Percentiles rank a stretch among this genome's conserved stretches.
Evolutionary conservation across 2,888 invertebrate species (phyloP).

Genomic region (Megastigmus dorsalis): DNA sequence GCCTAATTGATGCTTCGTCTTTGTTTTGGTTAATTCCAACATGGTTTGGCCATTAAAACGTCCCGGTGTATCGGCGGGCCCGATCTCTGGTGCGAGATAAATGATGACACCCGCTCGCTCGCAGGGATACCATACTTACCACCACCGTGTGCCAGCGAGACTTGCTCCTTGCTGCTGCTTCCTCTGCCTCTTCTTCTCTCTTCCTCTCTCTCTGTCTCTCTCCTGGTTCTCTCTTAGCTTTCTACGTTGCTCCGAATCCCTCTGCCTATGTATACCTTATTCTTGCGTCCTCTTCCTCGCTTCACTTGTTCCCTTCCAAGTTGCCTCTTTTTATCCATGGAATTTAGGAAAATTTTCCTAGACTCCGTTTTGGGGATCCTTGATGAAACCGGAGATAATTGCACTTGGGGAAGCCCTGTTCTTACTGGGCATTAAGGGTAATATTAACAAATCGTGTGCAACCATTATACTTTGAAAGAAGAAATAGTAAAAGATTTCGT

Average conservation of each 20-base stretch:
- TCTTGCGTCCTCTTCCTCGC: not conserved
- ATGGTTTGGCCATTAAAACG: conserved; percentile 84
- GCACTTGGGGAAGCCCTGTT: no score
- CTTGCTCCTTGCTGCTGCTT: not conserved
- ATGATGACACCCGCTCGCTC: conserved; percentile 74
- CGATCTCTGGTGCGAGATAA: conserved; percentile 78
- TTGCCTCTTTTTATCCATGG: no score
- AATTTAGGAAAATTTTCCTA: no score
- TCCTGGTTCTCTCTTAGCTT: not conserved
- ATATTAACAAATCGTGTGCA: no score
- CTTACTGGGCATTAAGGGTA: no score
- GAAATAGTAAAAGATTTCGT: no score
- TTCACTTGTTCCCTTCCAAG: no score
- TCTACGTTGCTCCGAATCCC: conserved; percentile 17
- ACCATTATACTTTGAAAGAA: no score
- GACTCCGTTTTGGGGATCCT: no score
- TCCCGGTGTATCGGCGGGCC: conserved; percentile 78
- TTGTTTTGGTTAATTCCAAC: conserved; percentile 83
- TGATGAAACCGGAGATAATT: no score
- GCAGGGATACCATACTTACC: conserved; percentile 73
- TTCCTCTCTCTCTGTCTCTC: not conserved
- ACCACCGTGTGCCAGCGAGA: conserved; percentile 56
- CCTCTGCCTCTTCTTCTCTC: not conserved
- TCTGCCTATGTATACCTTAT: not conserved
- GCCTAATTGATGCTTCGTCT: conserved; percentile 83